Evolutionary conservation across 2,888 invertebrate species (phyloP).

Genomic region (Crossocerus cetratus): DNA sequence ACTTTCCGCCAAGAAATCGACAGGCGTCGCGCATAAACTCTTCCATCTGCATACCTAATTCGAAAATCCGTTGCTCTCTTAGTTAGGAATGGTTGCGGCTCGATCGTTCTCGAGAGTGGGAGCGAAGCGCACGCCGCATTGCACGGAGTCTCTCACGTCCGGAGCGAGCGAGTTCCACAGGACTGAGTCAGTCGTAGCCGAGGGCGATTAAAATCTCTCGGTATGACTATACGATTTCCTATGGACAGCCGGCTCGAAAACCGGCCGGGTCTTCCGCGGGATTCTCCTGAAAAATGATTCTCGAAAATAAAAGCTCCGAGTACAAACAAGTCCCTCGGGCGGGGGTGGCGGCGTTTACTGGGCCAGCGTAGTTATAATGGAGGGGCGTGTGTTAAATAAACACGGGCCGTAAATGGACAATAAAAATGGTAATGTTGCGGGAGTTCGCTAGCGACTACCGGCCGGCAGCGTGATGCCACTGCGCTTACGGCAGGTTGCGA

Average conservation of each 20-base stretch:
- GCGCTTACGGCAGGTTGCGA: slow-evolving; percentile 51
- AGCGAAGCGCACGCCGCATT: not conserved
- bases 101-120: slow-evolving; percentile 31
- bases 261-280: not conserved
- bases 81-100: too few relatives aligned
- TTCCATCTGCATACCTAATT: too few relatives aligned
- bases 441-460: slow-evolving; percentile 30
- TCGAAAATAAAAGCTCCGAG: not conserved
- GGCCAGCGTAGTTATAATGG: slow-evolving; percentile 38
- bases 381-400: slow-evolving; percentile 30
- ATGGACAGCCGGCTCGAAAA: slow-evolving; percentile 1
- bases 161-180: slow-evolving; percentile 56
- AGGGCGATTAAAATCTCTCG: slow-evolving; percentile 52
- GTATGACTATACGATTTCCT: slow-evolving; percentile 43
- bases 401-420: slow-evolving; percentile 27
- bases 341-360: slow-evolving; percentile 22
- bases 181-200: slow-evolving; percentile 65
- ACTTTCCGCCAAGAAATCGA: slow-evolving; percentile 3
- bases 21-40: not conserved
- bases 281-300: slow-evolving; percentile 6
- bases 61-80: too few relatives aligned
- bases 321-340: not conserved
- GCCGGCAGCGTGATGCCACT: slow-evolving; percentile 52
- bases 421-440: slow-evolving; percentile 44
- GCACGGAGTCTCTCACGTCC: slow-evolving; percentile 32